Conservation (phyloP, 2,113 vertebrate species). For the Micronycteris hirsuta region DNA sequence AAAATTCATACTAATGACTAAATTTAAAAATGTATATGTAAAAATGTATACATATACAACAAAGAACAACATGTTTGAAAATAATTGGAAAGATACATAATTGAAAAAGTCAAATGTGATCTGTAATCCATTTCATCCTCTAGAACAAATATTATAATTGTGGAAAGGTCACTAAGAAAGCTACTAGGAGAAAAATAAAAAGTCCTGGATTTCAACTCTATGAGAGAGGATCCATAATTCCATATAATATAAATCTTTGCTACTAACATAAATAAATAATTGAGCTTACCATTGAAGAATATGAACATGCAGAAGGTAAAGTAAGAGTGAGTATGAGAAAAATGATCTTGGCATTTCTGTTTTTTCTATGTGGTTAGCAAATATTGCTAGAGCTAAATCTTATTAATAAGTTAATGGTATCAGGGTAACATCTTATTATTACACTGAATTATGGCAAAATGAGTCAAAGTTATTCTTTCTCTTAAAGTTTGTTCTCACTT, state of each 20-base stretch:
- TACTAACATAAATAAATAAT: neutral
- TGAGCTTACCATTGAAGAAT: neutral
- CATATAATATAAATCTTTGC: neutral
- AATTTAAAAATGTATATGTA: too few relatives aligned
- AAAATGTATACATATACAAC: conserved; percentile 69
- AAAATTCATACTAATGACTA: conserved; percentile 79
- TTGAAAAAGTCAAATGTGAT: conserved; percentile 71
- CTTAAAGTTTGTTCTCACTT: neutral
- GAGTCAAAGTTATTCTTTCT: neutral
- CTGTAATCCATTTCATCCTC: conserved; percentile 74
- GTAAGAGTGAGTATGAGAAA: neutral
- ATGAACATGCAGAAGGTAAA: neutral
- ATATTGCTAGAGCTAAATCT: neutral
- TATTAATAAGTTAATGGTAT: neutral
- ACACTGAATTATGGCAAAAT: neutral
- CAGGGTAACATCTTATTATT: neutral
- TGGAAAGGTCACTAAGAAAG: conserved; percentile 53
- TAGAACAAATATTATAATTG: conserved; percentile 64
- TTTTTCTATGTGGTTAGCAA: neutral
- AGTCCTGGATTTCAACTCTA: neutral
- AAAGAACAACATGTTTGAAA: conserved; percentile 68
- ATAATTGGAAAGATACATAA: conserved; percentile 72
- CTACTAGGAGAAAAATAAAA: conserved; percentile 12
- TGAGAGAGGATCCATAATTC: neutral
- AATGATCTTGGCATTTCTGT: neutral